Evolutionary conservation across 2,113 vertebrate species (phyloP).

Genomic region (Lepus timidus): DNA sequence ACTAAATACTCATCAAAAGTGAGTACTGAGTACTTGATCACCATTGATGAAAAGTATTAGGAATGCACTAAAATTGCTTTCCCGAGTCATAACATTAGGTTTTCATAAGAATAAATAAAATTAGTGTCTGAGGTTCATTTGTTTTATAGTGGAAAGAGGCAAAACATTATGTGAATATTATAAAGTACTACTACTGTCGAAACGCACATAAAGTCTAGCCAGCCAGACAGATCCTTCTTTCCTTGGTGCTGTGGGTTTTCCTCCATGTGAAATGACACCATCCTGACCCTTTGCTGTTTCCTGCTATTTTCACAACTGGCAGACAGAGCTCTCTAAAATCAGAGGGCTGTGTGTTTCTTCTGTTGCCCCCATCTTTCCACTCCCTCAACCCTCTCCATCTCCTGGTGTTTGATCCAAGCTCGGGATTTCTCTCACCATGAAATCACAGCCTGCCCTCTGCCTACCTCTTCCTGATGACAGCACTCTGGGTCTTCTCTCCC

Average conservation of each 20-base stretch:
- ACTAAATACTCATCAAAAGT: conserved; percentile 72
- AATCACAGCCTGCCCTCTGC: neutral
- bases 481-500: neutral
- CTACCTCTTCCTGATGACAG: neutral
- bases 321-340: neutral
- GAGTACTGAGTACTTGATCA: conserved; percentile 20
- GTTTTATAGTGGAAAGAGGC: conserved; percentile 44
- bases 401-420: neutral
- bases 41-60: conserved; percentile 14
- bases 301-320: too few relatives aligned
- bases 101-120: conserved; percentile 64
- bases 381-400: neutral
- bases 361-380: neutral
- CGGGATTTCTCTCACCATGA: neutral
- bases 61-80: conserved; percentile 59
- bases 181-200: neutral
- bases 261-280: neutral
- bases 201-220: conserved; percentile 11
- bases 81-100: conserved; percentile 61
- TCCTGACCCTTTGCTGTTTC: neutral
- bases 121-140: conserved; percentile 45
- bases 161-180: neutral
- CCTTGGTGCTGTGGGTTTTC: neutral
- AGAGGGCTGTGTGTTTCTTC: neutral
- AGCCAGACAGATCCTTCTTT: neutral